phyloP scores from a whole-genome alignment of 2,113 vertebrate species.

The Corvus moneduloides region DNA sequence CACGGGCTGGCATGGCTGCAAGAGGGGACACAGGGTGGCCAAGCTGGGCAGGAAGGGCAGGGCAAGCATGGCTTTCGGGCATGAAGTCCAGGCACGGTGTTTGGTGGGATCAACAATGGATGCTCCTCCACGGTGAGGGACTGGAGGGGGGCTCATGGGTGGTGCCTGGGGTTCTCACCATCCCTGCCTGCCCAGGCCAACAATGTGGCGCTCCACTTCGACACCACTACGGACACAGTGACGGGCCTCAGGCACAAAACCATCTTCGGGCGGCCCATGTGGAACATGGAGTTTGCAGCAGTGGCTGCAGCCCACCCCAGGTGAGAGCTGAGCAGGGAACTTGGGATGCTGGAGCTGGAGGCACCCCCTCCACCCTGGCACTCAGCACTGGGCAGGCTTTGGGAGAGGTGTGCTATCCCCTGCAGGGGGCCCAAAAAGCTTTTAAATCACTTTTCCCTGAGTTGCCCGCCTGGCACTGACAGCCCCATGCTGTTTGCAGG shows the following conservation, averaged over 20 bases:
- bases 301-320: conserved; percentile 83
- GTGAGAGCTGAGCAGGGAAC: conserved; percentile 65
- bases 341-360: accelerated
- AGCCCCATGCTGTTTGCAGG: conserved; percentile 34
- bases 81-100: accelerated
- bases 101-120: neutral
- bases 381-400: neutral
- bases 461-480: accelerated
- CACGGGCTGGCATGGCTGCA: accelerated
- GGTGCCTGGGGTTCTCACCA: neutral
- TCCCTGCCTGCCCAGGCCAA: conserved; percentile 56
- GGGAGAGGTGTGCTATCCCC: neutral
- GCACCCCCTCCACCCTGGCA: neutral
- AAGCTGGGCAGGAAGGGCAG: neutral
- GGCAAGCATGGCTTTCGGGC: neutral
- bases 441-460: neutral
- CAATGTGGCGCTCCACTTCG: conserved; percentile 78
- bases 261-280: conserved; percentile 85
- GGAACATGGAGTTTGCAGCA: conserved; percentile 85
- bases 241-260: conserved; percentile 92
- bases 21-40: neutral
- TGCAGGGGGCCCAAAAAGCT: neutral
- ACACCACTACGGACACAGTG: conserved; percentile 79
- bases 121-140: neutral
- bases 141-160: neutral